Evolutionary conservation across 1,140 invertebrate genomes (phyloP), one percentile per base, ranked within the genome.

Genomic region (Grapholita molesta): DNA sequence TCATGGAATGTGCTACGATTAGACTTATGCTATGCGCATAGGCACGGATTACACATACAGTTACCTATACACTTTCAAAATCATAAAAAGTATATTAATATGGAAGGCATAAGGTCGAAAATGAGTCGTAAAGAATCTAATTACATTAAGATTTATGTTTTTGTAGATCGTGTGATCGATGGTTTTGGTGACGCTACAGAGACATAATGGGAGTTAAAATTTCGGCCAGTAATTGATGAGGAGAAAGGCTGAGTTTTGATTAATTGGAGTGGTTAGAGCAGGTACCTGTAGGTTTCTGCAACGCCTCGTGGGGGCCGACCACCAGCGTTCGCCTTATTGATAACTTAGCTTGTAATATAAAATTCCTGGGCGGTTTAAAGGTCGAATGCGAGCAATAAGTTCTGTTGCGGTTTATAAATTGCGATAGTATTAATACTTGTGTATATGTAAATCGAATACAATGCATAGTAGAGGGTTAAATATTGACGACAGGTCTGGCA

Each of bases 1-100:
- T 80, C 73, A 81, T 76, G 84, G 84, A 85, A 85, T 85, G 81
- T 75, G 74, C 79, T 77, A 76, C 82, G 78, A 85, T 85, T 85
- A 85, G 71, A 80, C 83, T 79, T 77, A 78, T 82, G 78, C 80
- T 80, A 61, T 61, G 79, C 79, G 82, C 77, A 85, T 74, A 85
- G 80, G 79, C 81, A 85, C 79, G 76, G 82, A 83, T 79, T 83
- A 83, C 77, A 75, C 74, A 70, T 70, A 66, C 72, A 68, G 68
- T 77, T 73, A 77, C 75, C 76, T 77, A 74, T 55, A 74, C 67
- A 55, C 57, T 66, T 64, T 11, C 3, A 70, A 68, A 73, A 69
- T 66, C 57, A 28, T 35, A 24, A 69, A 53, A 52, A 69, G 61
- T 72, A 66, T 65, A 64, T n/a, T 69, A 57, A 77, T 68, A 69